A percentile compares a stretch with the other conserved stretches of the same genome.
Conservation (phyloP, 92 coral and sea anemone species). For the Epizoanthus rinbou region DNA sequence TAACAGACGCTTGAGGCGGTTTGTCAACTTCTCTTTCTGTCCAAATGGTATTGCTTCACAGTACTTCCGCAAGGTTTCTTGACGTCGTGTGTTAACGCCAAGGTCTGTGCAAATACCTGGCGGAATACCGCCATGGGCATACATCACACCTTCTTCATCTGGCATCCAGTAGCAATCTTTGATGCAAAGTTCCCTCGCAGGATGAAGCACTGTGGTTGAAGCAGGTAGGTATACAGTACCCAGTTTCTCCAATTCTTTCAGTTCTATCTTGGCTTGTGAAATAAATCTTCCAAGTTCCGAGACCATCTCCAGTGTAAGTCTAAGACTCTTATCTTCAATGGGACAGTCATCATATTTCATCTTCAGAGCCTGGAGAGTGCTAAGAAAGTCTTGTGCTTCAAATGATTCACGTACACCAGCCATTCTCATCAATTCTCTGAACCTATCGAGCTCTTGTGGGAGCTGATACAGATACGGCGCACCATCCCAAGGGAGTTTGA, state of each 20-base stretch:
- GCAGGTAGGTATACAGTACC: conserved; percentile 60
- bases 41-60: conserved; percentile 68
- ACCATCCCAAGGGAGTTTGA: conserved; percentile 37
- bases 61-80: conserved; percentile 51
- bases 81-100: conserved; percentile 76
- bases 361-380: conserved; percentile 45
- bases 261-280: neutral
- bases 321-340: conserved; percentile 9
- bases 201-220: conserved; percentile 49
- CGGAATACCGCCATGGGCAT: conserved; percentile 53
- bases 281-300: neutral
- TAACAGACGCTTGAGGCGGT: conserved; percentile 71
- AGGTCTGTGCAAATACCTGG: conserved; percentile 18
- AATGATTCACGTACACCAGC: conserved; percentile 60
- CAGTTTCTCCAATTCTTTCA: neutral
- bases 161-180: conserved; percentile 80
- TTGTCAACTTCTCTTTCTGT: conserved; percentile 77
- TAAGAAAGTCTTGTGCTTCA: conserved; percentile 51
- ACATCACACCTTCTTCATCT: conserved; percentile 55
- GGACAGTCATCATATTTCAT: neutral
- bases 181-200: conserved; percentile 54
- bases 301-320: conserved; percentile 13
- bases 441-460: conserved; percentile 36
- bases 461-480: conserved; percentile 65
- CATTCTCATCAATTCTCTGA: conserved; percentile 35